Percentiles rank a stretch among this genome's conserved stretches.
Conservation (phyloP, 2,113 vertebrate genomes). For the Xerus inauris region DNA sequence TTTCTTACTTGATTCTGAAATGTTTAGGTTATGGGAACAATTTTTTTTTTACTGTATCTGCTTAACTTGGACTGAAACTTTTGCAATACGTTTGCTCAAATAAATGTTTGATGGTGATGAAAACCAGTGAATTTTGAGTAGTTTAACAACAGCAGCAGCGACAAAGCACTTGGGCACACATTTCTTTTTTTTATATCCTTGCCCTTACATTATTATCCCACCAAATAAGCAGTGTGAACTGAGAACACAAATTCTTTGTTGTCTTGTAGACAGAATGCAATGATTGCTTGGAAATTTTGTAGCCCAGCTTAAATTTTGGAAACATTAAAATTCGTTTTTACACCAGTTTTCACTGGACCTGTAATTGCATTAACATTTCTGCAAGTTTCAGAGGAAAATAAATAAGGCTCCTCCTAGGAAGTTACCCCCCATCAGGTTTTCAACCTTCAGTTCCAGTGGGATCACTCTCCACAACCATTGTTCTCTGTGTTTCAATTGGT, state of each 20-base stretch:
- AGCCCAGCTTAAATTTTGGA: neutral
- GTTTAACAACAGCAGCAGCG: neutral
- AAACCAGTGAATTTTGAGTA: neutral
- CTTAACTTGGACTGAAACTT: constrained; percentile 44
- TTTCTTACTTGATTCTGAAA: constrained; percentile 35
- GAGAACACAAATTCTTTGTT: neutral
- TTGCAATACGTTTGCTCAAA: constrained; percentile 9
- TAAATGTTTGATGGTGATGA: neutral
- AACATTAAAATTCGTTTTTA: neutral
- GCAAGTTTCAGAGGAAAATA: neutral
- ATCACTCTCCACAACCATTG: neutral
- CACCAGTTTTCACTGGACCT: neutral
- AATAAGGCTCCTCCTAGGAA: neutral
- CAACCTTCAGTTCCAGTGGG: accelerated
- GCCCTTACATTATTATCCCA: neutral
- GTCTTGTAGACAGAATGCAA: neutral
- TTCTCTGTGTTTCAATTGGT: neutral
- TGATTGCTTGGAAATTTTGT: neutral
- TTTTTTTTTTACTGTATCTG: neutral
- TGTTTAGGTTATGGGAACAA: constrained; percentile 46
- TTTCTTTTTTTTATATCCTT: neutral
- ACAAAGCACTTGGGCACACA: neutral
- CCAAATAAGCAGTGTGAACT: neutral
- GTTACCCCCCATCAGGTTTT: neutral
- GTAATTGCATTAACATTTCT: neutral